Percentiles rank a stretch among this genome's conserved stretches.
phyloP scores from a whole-genome alignment of 2,888 invertebrate genomes.

The Atrina japonica region DNA sequence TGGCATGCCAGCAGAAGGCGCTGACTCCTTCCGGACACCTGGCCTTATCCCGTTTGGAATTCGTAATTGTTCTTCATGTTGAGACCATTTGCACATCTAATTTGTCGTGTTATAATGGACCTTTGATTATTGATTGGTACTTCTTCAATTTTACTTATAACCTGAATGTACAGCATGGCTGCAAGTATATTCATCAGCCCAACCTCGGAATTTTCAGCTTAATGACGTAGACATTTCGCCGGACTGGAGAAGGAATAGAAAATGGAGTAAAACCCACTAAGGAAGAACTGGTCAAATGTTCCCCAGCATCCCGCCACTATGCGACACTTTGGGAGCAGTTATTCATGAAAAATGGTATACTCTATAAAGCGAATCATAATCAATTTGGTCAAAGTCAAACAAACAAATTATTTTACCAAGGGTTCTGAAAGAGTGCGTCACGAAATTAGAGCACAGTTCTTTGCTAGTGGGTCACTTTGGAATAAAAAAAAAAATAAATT shows the following conservation, averaged over 20 bases:
- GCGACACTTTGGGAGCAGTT: constrained; percentile 8
- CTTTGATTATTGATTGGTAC: too few relatives aligned
- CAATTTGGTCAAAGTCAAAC: neutral
- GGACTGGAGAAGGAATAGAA: neutral
- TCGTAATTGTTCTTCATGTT: too few relatives aligned
- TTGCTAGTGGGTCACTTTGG: constrained; percentile 23
- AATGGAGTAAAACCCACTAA: neutral
- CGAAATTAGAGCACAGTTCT: constrained; percentile 7
- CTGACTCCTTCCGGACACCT: too few relatives aligned
- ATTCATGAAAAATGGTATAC: neutral
- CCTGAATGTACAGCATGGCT: neutral
- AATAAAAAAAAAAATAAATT: constrained; percentile 11
- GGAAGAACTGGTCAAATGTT: constrained; percentile 9
- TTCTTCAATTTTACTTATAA: too few relatives aligned
- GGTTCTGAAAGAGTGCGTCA: constrained; percentile 6
- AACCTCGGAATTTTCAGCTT: neutral
- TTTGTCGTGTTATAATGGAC: too few relatives aligned
- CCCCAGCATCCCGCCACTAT: constrained; percentile 12
- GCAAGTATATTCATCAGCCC: neutral
- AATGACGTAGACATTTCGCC: constrained; percentile 2
- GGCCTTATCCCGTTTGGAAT: too few relatives aligned
- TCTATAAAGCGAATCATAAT: neutral
- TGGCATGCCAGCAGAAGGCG: too few relatives aligned
- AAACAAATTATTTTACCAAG: constrained; percentile 6
- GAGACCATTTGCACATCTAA: too few relatives aligned